Conservation (phyloP, 2,888 invertebrate genomes). For the Aricia artaxerxes region DNA sequence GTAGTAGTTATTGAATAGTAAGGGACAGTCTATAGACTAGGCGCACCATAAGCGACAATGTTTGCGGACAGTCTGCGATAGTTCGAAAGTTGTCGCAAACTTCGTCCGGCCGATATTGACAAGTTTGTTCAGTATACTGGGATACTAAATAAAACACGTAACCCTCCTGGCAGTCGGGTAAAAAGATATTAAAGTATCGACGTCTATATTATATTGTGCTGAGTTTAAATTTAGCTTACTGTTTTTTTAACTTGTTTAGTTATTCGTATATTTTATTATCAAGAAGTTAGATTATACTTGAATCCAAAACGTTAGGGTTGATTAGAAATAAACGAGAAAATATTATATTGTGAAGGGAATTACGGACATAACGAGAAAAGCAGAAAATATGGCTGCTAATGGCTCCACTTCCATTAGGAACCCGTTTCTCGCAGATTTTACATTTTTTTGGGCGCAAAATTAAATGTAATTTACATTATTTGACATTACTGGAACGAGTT, state of each 20-base stretch:
- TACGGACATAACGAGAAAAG: constrained; percentile 4
- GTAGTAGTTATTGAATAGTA: neutral
- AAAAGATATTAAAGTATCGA: neutral
- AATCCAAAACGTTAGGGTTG: neutral
- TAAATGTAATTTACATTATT: neutral
- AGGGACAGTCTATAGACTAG: neutral
- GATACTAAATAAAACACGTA: neutral
- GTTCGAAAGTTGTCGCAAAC: neutral
- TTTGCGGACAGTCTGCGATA: constrained; percentile 11
- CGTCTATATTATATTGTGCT: neutral
- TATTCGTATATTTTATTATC: neutral
- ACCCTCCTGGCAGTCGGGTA: too few species aligned
- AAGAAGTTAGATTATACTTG: neutral
- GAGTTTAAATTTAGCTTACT: neutral
- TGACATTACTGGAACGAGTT: neutral
- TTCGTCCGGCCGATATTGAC: neutral
- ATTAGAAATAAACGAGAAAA: constrained; percentile 10
- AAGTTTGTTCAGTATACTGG: neutral
- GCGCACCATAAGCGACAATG: neutral
- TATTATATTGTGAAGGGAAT: neutral
- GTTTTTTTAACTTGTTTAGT: too few species aligned
- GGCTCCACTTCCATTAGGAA: neutral
- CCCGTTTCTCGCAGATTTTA: neutral
- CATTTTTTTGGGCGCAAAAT: neutral
- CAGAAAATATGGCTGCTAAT: constrained; percentile 13